Percentiles rank a stretch among this genome's conserved stretches.
These are phyloP conservation scores for Magallana nippona DNA, from an alignment of 2,888 invertebrate species.

Conservation along the genomic window DNA sequence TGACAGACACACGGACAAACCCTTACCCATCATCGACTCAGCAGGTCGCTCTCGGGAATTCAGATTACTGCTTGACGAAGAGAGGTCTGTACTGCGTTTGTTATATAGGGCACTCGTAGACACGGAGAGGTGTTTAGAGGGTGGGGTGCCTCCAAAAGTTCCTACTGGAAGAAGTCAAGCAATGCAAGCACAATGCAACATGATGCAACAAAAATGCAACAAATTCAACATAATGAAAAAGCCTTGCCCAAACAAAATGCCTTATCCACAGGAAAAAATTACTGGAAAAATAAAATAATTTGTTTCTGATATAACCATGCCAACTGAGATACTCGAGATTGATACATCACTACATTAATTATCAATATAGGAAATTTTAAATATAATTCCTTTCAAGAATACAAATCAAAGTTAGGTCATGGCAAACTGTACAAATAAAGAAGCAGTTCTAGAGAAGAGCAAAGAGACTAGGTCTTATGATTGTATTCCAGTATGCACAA, in stretches of 20 bases:
- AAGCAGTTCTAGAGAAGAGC: constrained; percentile 8
- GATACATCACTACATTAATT: neutral
- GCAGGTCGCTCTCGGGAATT: constrained; percentile 60
- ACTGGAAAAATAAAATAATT: neutral
- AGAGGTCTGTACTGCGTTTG: constrained; percentile 71
- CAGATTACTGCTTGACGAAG: constrained; percentile 68
- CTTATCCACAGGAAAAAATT: neutral
- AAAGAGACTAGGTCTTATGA: neutral
- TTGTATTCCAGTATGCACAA: neutral
- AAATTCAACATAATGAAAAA: constrained; percentile 25
- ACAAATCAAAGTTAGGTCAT: constrained; percentile 6
- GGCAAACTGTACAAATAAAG: neutral
- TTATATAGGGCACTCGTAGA: constrained; percentile 74
- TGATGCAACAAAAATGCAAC: constrained; percentile 49
- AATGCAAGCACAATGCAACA: constrained; percentile 61
- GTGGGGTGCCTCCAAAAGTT: constrained; percentile 63
- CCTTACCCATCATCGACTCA: constrained; percentile 74
- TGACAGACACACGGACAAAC: constrained; percentile 43
- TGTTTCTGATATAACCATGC: neutral
- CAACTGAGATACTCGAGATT: neutral
- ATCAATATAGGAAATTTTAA: neutral
- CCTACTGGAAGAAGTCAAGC: constrained; percentile 59
- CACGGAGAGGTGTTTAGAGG: constrained; percentile 72
- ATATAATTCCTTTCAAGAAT: constrained; percentile 12
- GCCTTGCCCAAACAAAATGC: constrained; percentile 27